Conservation (phyloP, 2,797 vertebrate species). For the Hoplostethus mediterraneus region DNA sequence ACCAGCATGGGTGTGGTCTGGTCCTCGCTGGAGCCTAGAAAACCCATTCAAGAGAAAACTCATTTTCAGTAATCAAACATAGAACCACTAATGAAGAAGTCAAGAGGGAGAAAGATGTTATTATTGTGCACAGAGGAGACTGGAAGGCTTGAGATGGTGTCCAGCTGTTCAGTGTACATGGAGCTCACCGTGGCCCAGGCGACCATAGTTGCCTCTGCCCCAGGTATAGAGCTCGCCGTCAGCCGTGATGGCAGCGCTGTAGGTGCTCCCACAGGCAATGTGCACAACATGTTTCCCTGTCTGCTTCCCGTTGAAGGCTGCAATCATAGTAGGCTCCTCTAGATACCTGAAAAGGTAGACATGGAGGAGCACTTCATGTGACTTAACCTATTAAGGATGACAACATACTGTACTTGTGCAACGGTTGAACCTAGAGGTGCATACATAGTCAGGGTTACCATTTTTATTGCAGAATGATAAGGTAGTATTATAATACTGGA, state of each 20-base stretch:
- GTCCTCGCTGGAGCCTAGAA: slow-evolving; percentile 95
- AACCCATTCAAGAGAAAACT: background rate
- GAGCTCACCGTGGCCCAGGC: slow-evolving; percentile 93
- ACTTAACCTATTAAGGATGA: too few species aligned
- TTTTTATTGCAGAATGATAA: background rate
- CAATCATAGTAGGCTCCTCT: slow-evolving; percentile 94
- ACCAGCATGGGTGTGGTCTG: slow-evolving; percentile 96
- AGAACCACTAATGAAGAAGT: background rate
- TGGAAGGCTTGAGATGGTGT: background rate
- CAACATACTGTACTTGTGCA: background rate
- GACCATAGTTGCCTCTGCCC: slow-evolving; percentile 97
- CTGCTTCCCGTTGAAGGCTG: slow-evolving; percentile 93
- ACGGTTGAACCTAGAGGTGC: background rate
- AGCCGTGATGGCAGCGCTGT: slow-evolving; percentile 95
- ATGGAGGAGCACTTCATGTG: background rate
- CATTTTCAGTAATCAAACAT: background rate
- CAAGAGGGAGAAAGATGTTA: background rate
- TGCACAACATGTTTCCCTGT: slow-evolving; percentile 94
- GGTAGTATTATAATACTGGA: background rate
- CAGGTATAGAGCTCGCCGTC: slow-evolving; percentile 97
- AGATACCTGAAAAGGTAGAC: slow-evolving; percentile 86
- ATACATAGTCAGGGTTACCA: background rate
- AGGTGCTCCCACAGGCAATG: slow-evolving; percentile 96
- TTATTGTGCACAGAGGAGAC: background rate
- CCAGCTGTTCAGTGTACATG: background rate